phyloP scores from a whole-genome alignment of 2,888 invertebrate species.

The Julus scandinavius region DNA sequence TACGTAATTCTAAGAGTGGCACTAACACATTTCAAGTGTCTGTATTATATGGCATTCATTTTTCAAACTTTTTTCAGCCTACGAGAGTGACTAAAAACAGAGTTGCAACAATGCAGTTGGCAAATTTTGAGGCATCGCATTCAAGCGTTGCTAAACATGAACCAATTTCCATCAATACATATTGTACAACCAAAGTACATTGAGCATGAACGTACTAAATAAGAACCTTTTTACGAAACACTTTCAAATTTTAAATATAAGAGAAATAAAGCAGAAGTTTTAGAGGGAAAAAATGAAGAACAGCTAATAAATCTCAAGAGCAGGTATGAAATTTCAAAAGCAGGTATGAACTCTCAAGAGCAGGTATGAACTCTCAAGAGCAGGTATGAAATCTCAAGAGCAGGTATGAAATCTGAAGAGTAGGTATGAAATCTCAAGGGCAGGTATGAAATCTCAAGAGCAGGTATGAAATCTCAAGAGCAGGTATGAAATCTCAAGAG shows the following conservation, averaged over 20 bases:
- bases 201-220: not conserved
- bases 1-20: slow-evolving; percentile 7
- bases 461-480: too few species aligned
- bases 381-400: too few species aligned
- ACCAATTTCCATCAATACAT: not conserved
- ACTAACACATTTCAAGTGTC: slow-evolving; percentile 39
- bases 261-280: too few species aligned
- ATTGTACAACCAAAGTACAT: not conserved
- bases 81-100: not conserved
- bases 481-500: too few species aligned
- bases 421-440: too few species aligned
- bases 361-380: too few species aligned
- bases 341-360: too few species aligned
- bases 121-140: not conserved
- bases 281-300: too few species aligned
- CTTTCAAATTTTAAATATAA: not conserved
- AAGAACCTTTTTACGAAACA: not conserved
- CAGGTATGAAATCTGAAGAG: too few species aligned
- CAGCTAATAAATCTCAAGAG: too few species aligned
- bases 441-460: too few species aligned
- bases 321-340: too few species aligned
- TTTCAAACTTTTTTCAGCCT: slow-evolving; percentile 10
- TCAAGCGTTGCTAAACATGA: not conserved
- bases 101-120: not conserved
- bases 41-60: not conserved